A percentile compares a stretch with the other conserved stretches of the same genome.
Evolutionary conservation across 1,140 invertebrate species (phyloP).

Genomic region (Camponotus floridanus): DNA sequence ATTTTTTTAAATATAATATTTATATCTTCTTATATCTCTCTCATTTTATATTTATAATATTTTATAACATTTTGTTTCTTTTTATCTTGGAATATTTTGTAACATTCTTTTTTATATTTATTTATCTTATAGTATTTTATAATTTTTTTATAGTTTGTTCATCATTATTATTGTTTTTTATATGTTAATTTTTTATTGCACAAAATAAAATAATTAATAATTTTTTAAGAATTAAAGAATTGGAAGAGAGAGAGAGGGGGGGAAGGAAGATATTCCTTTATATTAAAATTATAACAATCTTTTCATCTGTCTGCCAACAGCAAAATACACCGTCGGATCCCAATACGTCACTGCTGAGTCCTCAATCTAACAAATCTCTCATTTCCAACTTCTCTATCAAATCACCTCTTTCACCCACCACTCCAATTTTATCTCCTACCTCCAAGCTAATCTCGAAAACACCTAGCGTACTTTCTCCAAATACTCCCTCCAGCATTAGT

Average conservation of each 20-base stretch:
- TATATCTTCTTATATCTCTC: neutral
- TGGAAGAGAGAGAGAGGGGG: neutral
- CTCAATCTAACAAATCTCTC: slow-evolving; percentile 83
- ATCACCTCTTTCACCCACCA: slow-evolving; percentile 79
- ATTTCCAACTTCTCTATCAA: slow-evolving; percentile 80
- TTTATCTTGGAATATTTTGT: neutral
- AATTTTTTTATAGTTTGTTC: neutral
- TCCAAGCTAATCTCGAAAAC: slow-evolving; percentile 80
- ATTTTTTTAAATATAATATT: neutral
- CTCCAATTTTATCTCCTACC: slow-evolving; percentile 78
- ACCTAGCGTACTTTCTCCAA: slow-evolving; percentile 81
- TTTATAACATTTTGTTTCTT: neutral
- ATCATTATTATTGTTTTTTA: neutral
- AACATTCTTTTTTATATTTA: too few species aligned
- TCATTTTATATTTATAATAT: neutral
- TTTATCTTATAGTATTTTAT: neutral
- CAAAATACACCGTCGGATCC: slow-evolving; percentile 82
- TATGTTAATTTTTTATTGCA: neutral
- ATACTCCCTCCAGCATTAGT: slow-evolving; percentile 83
- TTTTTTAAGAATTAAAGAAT: neutral
- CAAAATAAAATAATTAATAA: slow-evolving; percentile 2
- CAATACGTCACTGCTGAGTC: slow-evolving; percentile 80
- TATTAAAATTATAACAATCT: neutral
- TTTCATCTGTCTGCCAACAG: slow-evolving; percentile 52
- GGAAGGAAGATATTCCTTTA: neutral